Evolutionary conservation across 2,888 invertebrate genomes (phyloP), one percentile per base, ranked within the genome.

Genomic region (Flexamia atlantica): DNA sequence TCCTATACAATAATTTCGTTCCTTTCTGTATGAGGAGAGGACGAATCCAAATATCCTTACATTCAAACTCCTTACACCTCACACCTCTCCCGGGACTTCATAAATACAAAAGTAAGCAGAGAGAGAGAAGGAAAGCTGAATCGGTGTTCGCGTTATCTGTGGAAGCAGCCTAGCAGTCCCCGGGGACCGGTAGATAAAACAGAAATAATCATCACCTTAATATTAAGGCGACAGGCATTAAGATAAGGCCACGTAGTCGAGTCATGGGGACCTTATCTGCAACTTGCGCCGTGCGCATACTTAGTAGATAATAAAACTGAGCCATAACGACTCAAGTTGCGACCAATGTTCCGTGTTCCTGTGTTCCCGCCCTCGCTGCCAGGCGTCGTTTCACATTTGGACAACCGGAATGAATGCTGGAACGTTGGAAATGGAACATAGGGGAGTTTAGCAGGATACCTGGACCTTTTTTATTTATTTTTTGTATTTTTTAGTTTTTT

Each of bases 131-230:
- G 28, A 50, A 50, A 76, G 76, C 76, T 76, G 76, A 76, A 76
- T 40, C 40, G 40, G 36, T n/a, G 12, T n/a, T 12, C 23, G 28
- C 23, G 79, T 79, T 79, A 79, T 79, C 79, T 3, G 3, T 5
- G 32, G 28, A 12, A 57, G 50, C 76, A 76, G 32, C 46, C 74
- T n/a, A n/a, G 10, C 50, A 50, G 50, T 36, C 50, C 17, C 40
- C 50, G 76, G 79, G 46, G 76, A 46, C 79, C 57, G 50, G 53
- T 79, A 79, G 79, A 79, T 79, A 83, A 83, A 83, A 74, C 82
- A 25, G 57, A 83, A 83, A 83, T 83, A 83, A 83, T 83, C 82
- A 74, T 36, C 74, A 74, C 82, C 82, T 74, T 83, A 74, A 83
- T 83, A 83, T 83, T 83, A 74, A 40, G 40, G 82, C 82, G 74